Base-by-base conservation (phyloP, 2,888 invertebrate genomes). In the Scrobipalpa costella region DNA sequence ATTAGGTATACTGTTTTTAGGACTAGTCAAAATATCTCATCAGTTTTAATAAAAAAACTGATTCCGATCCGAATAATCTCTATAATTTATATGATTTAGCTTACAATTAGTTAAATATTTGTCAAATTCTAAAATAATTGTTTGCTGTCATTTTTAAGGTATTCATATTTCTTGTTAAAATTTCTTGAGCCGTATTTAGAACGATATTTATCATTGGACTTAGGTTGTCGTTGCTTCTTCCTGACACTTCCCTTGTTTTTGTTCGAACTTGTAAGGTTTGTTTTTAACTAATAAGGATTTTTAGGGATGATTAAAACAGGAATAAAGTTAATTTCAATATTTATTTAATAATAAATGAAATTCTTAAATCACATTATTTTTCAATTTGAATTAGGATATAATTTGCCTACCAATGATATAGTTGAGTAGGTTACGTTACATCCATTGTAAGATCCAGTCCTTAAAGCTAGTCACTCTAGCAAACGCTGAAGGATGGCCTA, bases 401-500 rank as follows among this genome's bases (percentile, higher is more conserved):
- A 34, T 34, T 7, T 34, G 7, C 34, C 7, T 3, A 7, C 34
- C 34, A 34, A 34, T 34, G 34, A 34, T 34, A 34, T 7, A 34
- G 34, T 34, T 7, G 34, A 34, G n/a, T n/a, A n/a, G n/a, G n/a
- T n/a, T n/a, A n/a, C n/a, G n/a, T 40, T 40, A 40, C 40, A 40
- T 1, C 40, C 40, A 40, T 40, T 40, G 40, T 13, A 40, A 40
- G n/a, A 87, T 86, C 86, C 86, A 88, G 68, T 75, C 64, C 33
- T 85, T 67, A 67, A 74, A 86, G 58, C 70, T 73, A 36, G 81
- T 77, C 7, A 87, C 82, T 70, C 79, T 80, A 7, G 85, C 85
- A 61, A 84, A 88, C 0, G 77, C 88, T 6, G 88, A 88, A 19
- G 88, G 88, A 36, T 72, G 81, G 61, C 84, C 83, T 62, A 86